A percentile compares a stretch with the other conserved stretches of the same genome.
phyloP scores from a whole-genome alignment of 1,140 invertebrate species.

The Calephelis virginiensis region DNA sequence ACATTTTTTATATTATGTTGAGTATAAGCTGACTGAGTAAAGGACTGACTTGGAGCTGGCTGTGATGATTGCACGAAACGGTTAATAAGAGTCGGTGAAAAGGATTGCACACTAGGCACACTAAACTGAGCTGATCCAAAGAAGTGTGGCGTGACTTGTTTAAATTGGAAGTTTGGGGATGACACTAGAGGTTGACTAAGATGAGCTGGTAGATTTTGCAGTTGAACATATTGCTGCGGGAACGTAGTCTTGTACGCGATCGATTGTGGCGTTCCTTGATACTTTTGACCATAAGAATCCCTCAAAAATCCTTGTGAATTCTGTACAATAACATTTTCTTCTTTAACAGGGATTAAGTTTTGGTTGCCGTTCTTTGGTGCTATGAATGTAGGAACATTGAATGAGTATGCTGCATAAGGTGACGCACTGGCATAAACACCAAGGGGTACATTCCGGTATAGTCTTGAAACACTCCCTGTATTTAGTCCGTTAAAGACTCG shows the following conservation, averaged over 20 bases:
- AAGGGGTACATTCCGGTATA: conserved; percentile 54
- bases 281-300: conserved; percentile 67
- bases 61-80: neutral
- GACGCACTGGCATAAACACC: conserved; percentile 59
- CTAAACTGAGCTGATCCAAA: conserved; percentile 44
- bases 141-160: conserved; percentile 47
- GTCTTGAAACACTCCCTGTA: conserved; percentile 49
- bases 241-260: conserved; percentile 50
- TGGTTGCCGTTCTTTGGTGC: conserved; percentile 37
- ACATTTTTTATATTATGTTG: neutral
- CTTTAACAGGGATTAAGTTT: conserved; percentile 45
- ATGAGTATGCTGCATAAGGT: conserved; percentile 59
- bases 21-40: neutral
- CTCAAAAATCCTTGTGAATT: conserved; percentile 52
- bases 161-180: conserved; percentile 45
- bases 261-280: conserved; percentile 44
- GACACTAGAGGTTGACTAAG: conserved; percentile 57
- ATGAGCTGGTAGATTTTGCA: conserved; percentile 62
- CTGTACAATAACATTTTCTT: conserved; percentile 40
- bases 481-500: conserved; percentile 48
- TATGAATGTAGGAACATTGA: conserved; percentile 46
- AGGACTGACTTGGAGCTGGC: neutral
- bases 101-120: conserved; percentile 41
- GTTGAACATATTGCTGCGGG: conserved; percentile 61
- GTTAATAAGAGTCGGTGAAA: conserved; percentile 25